Conservation (phyloP, 1,140 invertebrate species). For the Antheraea mylitta region DNA sequence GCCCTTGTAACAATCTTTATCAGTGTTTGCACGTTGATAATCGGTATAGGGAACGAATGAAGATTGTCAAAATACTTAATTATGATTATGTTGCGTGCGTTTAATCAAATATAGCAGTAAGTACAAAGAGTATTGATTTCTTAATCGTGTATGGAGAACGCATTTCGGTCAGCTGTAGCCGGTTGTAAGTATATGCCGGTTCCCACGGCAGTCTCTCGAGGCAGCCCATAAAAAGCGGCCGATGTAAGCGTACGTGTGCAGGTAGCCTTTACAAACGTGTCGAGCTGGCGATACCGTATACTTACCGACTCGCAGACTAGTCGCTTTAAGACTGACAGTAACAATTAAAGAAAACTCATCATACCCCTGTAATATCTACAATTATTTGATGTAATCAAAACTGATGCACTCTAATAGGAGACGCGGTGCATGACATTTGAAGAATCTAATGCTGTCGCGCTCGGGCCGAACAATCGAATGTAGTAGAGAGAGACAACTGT, state of each 20-base stretch:
- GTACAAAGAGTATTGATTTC: slow-evolving; percentile 74
- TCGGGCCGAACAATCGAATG: too few species aligned
- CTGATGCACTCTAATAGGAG: background rate
- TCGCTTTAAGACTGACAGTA: slow-evolving; percentile 30
- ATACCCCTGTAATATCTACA: background rate
- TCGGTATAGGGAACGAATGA: slow-evolving; percentile 44
- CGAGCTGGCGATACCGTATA: slow-evolving; percentile 47
- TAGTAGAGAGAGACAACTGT: too few species aligned
- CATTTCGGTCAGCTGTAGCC: slow-evolving; percentile 77
- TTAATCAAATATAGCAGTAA: slow-evolving; percentile 60
- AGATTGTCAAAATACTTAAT: slow-evolving; percentile 45
- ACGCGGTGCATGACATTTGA: too few species aligned
- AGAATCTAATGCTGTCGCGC: too few species aligned
- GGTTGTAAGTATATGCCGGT: slow-evolving; percentile 67
- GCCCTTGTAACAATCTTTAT: slow-evolving; percentile 23
- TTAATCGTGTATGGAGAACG: slow-evolving; percentile 78
- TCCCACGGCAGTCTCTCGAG: slow-evolving; percentile 78
- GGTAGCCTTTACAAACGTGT: slow-evolving; percentile 68
- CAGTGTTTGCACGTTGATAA: slow-evolving; percentile 27
- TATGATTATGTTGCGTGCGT: slow-evolving; percentile 41
- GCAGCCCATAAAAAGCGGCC: slow-evolving; percentile 68
- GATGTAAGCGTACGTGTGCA: slow-evolving; percentile 66
- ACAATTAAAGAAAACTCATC: slow-evolving; percentile 16
- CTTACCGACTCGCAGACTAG: slow-evolving; percentile 27
- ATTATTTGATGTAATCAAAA: background rate